Evolutionary conservation across 2,113 vertebrate species (phyloP).

Genomic region (Oryzias melastigma): DNA sequence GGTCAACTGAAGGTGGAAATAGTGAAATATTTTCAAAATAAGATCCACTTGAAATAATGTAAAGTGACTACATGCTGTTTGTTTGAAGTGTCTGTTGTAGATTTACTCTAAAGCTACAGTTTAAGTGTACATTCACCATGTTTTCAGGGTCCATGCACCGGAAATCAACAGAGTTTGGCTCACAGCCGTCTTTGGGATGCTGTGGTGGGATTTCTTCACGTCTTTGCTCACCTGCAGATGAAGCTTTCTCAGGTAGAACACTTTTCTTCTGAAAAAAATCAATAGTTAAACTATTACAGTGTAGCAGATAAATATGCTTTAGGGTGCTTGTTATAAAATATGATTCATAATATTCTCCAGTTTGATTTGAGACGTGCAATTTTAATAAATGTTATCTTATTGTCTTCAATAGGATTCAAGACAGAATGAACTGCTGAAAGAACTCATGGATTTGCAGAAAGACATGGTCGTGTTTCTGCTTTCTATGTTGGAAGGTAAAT

Average conservation of each 20-base stretch:
- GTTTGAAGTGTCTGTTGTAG: too few relatives aligned
- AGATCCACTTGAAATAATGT: too few relatives aligned
- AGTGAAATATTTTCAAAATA: too few relatives aligned
- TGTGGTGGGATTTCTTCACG: constrained; percentile 93
- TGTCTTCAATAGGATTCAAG: constrained; percentile 84
- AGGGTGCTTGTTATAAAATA: not conserved
- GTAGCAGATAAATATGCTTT: not conserved
- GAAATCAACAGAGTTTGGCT: constrained; percentile 94
- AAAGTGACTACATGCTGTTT: too few relatives aligned
- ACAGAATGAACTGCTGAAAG: constrained; percentile 91
- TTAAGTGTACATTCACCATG: not conserved
- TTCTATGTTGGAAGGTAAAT: constrained; percentile 93
- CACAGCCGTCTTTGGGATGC: constrained; percentile 96
- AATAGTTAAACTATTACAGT: not conserved
- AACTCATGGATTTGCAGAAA: constrained; percentile 95
- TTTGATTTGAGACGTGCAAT: not conserved
- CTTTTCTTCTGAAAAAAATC: not conserved
- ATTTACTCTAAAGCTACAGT: too few relatives aligned
- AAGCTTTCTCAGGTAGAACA: constrained; percentile 89
- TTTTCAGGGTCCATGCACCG: constrained; percentile 89
- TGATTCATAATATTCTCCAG: not conserved
- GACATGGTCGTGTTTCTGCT: constrained; percentile 97
- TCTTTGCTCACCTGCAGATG: constrained; percentile 98
- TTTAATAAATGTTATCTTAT: constrained; percentile 2
- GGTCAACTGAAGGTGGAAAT: not conserved